Evolutionary conservation across 2,797 vertebrate genomes (phyloP).

Genomic region (Euphonia xanthogaster): DNA sequence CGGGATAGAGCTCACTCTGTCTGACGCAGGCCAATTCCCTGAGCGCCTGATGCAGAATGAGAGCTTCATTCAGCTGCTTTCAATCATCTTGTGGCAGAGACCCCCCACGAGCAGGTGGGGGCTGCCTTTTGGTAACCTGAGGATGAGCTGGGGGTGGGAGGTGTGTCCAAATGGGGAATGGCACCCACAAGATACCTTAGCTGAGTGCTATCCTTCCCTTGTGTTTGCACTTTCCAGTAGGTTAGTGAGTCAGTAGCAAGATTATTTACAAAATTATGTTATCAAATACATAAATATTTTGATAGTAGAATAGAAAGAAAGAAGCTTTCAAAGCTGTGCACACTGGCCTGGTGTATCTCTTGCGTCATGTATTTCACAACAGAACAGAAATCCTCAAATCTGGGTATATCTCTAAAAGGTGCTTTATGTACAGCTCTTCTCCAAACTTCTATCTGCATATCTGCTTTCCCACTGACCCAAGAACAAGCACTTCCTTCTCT

Average conservation of each 20-base stretch:
- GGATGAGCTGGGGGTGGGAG: background rate
- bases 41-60: background rate
- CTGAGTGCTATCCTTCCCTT: background rate
- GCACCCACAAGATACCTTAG: background rate
- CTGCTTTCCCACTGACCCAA: background rate
- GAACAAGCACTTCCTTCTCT: background rate
- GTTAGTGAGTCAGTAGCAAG: background rate
- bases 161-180: fast-evolving
- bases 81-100: background rate
- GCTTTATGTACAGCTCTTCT: background rate
- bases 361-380: background rate
- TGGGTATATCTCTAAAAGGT: background rate
- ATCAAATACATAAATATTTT: background rate
- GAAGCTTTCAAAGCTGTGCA: background rate
- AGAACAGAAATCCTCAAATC: background rate
- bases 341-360: fast-evolving
- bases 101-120: background rate
- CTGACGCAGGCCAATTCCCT: background rate
- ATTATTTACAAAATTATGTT: background rate
- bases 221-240: background rate
- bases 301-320: background rate
- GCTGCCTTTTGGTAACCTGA: background rate
- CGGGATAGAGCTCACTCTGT: background rate
- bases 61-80: slow-evolving; percentile 46
- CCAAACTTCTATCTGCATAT: background rate